phyloP scores from a whole-genome alignment of 37 sponge, comb jelly and placozoan species.

The Aphrocallistes beatrix region DNA sequence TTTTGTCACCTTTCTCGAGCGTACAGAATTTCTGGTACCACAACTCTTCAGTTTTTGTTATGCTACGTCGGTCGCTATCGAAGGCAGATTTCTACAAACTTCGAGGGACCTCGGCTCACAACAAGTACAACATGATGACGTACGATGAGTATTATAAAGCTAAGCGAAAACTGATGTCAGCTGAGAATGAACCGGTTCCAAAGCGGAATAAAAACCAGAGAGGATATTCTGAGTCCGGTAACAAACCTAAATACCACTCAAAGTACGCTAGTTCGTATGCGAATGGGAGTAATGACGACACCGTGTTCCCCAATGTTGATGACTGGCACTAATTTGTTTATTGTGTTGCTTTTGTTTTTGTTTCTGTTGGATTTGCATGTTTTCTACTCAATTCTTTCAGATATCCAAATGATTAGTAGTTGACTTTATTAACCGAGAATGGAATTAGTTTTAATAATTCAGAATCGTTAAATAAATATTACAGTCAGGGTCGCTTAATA shows the following conservation, averaged over 20 bases:
- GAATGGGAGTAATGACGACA: not conserved
- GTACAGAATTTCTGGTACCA: not conserved
- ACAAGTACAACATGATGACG: not conserved
- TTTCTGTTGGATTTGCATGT: no score
- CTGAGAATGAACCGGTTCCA: not conserved
- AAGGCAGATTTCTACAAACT: not conserved
- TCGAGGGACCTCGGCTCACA: not conserved
- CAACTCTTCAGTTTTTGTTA: not conserved
- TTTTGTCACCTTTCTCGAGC: not conserved
- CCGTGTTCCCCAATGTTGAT: not conserved
- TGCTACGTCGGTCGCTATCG: not conserved
- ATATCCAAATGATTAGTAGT: no score
- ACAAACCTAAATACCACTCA: conserved; percentile 1
- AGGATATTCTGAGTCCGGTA: no score
- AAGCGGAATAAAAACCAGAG: not conserved
- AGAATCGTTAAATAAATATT: no score
- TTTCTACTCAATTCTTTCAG: no score
- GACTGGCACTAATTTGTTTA: no score
- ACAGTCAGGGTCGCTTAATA: no score
- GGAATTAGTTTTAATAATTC: no score
- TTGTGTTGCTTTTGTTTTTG: no score
- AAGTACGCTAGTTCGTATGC: not conserved
- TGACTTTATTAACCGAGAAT: no score
- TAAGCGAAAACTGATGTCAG: not conserved
- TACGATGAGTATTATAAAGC: not conserved